These are phyloP conservation scores for Conus betulinus DNA, from an alignment of 1,140 invertebrate genomes.

Conservation along the genomic window DNA sequence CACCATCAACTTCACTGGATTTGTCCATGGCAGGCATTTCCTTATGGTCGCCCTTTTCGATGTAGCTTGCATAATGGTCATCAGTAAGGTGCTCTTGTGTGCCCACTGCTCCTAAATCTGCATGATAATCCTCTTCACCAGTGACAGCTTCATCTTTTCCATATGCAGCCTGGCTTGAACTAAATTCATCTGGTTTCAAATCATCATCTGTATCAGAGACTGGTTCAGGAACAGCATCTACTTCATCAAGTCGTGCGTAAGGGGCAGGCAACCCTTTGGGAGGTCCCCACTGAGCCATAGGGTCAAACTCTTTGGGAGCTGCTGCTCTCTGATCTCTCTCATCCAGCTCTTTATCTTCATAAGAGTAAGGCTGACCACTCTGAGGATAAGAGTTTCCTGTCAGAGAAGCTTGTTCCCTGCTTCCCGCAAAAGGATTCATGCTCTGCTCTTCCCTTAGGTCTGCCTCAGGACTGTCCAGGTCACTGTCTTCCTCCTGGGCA, in stretches of 20 bases:
- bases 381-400: background rate
- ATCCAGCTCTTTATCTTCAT: background rate
- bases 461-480: slow-evolving; percentile 16
- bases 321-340: background rate
- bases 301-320: slow-evolving; percentile 69
- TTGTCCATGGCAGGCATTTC: background rate
- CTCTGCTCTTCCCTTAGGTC: slow-evolving; percentile 30
- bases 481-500: slow-evolving; percentile 16
- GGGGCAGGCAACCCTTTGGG: slow-evolving; percentile 91
- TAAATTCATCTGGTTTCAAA: background rate
- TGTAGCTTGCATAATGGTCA: background rate
- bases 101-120: background rate
- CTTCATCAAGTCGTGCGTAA: slow-evolving; percentile 77
- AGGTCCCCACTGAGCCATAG: slow-evolving; percentile 89
- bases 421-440: slow-evolving; percentile 46
- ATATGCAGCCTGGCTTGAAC: background rate
- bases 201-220: background rate
- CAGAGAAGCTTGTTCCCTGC: slow-evolving; percentile 21
- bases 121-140: background rate
- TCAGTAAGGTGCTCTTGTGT: background rate
- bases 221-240: slow-evolving; percentile 74
- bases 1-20: background rate
- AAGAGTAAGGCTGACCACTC: background rate
- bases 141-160: background rate
- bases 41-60: background rate